Conservation (phyloP, 2,113 vertebrate species). For the Macquaria ambigua region DNA sequence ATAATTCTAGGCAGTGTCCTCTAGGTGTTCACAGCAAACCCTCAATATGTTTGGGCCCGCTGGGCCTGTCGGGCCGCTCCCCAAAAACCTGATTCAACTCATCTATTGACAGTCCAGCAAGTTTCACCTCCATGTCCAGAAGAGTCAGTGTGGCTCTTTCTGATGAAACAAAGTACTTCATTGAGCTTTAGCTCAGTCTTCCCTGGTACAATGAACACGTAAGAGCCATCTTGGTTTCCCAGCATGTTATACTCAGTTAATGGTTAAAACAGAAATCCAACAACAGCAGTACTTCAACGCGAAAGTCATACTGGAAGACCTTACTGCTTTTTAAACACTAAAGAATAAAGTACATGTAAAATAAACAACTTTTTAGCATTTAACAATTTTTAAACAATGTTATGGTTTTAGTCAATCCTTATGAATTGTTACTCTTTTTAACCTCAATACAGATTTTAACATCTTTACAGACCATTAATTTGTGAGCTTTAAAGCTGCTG, state of each 20-base stretch:
- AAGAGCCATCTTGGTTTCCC: background rate
- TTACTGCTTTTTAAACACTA: background rate
- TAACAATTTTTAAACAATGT: too few species aligned
- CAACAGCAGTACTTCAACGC: background rate
- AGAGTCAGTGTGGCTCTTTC: background rate
- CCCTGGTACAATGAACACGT: background rate
- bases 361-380: too few species aligned
- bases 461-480: too few species aligned
- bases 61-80: background rate
- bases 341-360: too few species aligned
- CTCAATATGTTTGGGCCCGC: background rate
- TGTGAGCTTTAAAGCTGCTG: too few species aligned
- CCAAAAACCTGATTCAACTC: constrained; percentile 17
- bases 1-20: background rate
- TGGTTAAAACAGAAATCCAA: background rate
- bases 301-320: background rate
- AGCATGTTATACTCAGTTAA: constrained; percentile 8
- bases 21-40: background rate
- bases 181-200: constrained; percentile 7
- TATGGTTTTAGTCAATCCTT: too few species aligned
- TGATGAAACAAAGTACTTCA: constrained; percentile 14
- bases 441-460: too few species aligned
- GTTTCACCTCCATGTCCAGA: constrained; percentile 26
- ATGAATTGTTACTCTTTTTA: too few species aligned
- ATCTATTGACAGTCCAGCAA: constrained; percentile 4